phyloP scores from a whole-genome alignment of 2,888 invertebrate species.

The Epinotia brunnichana region DNA sequence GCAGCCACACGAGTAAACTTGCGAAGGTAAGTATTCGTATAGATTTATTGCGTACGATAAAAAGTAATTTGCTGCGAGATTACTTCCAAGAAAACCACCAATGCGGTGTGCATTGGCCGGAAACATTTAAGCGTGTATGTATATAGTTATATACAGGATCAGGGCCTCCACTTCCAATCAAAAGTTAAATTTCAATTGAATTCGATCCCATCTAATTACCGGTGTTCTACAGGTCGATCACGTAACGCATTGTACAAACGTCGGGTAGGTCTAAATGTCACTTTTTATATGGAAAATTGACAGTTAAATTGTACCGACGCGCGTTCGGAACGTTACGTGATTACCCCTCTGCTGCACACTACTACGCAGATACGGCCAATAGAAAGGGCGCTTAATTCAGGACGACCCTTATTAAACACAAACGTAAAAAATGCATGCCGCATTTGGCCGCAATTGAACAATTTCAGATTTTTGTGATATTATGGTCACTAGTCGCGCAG shows the following conservation, averaged over 20 bases:
- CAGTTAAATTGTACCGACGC: no score
- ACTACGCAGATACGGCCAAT: not conserved
- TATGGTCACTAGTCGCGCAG: not conserved
- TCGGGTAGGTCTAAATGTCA: no score
- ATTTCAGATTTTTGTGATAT: no score
- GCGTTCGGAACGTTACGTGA: no score
- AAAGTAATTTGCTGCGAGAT: slow-evolving; percentile 7
- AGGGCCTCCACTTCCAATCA: not conserved
- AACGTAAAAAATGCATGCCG: no score
- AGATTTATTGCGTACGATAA: slow-evolving; percentile 11
- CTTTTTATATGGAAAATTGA: no score
- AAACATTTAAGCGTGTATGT: not conserved
- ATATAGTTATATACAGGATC: not conserved
- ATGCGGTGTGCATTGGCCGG: no score
- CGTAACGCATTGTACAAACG: no score
- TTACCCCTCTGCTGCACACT: not conserved
- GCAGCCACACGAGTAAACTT: not conserved
- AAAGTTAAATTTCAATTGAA: not conserved
- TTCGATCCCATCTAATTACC: not conserved
- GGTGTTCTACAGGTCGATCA: no score
- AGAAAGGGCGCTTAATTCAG: no score
- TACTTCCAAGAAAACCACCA: not conserved
- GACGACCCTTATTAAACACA: no score
- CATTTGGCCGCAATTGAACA: no score
- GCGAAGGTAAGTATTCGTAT: slow-evolving; percentile 2